Evolutionary conservation across 1,140 invertebrate species (phyloP).

Genomic region (Antheraea mylitta): DNA sequence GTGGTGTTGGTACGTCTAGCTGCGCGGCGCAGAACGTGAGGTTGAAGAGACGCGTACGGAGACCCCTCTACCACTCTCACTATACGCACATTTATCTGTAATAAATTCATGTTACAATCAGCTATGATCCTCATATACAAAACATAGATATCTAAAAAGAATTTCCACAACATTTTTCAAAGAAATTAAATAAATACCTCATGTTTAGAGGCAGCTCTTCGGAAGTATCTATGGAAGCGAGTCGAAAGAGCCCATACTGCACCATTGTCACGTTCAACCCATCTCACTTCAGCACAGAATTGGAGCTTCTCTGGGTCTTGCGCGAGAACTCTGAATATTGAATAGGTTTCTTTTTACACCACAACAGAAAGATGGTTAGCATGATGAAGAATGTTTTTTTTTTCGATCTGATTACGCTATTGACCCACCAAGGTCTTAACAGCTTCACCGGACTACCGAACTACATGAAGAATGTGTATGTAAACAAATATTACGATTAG

Average conservation of each 20-base stretch:
- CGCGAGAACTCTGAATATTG: slow-evolving; percentile 81
- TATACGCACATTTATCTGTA: slow-evolving; percentile 63
- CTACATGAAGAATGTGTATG: too few relatives aligned
- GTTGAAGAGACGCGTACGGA: slow-evolving; percentile 39
- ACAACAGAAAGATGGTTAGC: neutral
- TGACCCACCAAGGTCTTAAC: too few relatives aligned
- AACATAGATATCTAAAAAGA: too few relatives aligned
- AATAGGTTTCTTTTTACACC: slow-evolving; percentile 43
- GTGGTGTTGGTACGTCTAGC: slow-evolving; percentile 38
- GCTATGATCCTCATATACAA: too few relatives aligned
- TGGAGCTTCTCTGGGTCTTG: slow-evolving; percentile 85
- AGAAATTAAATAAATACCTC: slow-evolving; percentile 37
- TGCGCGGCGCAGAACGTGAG: slow-evolving; percentile 50
- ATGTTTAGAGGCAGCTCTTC: slow-evolving; percentile 78
- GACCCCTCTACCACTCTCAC: slow-evolving; percentile 51
- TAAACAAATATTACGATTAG: too few relatives aligned
- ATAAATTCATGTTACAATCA: slow-evolving; percentile 18
- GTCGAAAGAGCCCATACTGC: slow-evolving; percentile 85
- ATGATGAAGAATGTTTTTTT: too few relatives aligned
- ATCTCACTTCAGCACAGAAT: slow-evolving; percentile 86
- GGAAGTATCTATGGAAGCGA: slow-evolving; percentile 89
- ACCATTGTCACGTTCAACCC: slow-evolving; percentile 81
- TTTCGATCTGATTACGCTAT: too few relatives aligned
- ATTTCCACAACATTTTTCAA: too few relatives aligned
- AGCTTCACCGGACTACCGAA: too few relatives aligned